A percentile compares a stretch with the other conserved stretches of the same genome.
phyloP scores from a whole-genome alignment of 2,888 invertebrate genomes.

The Cinara cedri region DNA sequence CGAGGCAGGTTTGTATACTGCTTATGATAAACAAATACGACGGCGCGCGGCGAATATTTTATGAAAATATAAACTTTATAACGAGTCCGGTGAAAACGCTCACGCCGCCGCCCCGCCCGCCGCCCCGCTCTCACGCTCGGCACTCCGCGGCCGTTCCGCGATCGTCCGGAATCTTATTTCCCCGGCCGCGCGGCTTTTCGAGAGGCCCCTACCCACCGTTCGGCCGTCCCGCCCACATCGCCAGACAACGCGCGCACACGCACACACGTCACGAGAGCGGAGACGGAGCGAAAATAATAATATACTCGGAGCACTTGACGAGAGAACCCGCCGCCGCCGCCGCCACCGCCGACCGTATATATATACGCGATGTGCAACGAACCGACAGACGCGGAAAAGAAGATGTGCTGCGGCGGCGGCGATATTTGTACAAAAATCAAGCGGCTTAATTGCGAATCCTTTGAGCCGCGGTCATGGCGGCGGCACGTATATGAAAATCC shows the following conservation, averaged over 20 bases:
- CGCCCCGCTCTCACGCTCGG: not conserved
- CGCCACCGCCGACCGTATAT: not conserved
- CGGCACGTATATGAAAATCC: not conserved
- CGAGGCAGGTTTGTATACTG: not conserved
- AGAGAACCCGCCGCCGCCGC: not conserved
- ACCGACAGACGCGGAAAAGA: slow-evolving; percentile 42
- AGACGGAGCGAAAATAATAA: slow-evolving; percentile 29
- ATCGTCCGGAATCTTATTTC: slow-evolving; percentile 19
- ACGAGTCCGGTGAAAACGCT: slow-evolving; percentile 18
- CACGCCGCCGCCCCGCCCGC: not conserved
- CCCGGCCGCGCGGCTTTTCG: too few species aligned
- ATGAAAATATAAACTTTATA: slow-evolving; percentile 52
- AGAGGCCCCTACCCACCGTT: too few species aligned
- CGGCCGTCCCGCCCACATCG: too few species aligned
- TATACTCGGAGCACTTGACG: slow-evolving; percentile 37
- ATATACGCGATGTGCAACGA: slow-evolving; percentile 28
- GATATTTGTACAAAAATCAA: slow-evolving; percentile 51
- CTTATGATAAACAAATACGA: not conserved
- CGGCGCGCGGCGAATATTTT: slow-evolving; percentile 37
- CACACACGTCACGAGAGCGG: not conserved
- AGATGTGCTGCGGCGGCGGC: too few species aligned
- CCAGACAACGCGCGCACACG: too few species aligned
- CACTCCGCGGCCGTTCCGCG: not conserved
- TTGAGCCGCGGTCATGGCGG: slow-evolving; percentile 18
- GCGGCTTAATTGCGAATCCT: slow-evolving; percentile 43